Conservation (phyloP, 2,888 invertebrate species). For the Craniophora ligustri region DNA sequence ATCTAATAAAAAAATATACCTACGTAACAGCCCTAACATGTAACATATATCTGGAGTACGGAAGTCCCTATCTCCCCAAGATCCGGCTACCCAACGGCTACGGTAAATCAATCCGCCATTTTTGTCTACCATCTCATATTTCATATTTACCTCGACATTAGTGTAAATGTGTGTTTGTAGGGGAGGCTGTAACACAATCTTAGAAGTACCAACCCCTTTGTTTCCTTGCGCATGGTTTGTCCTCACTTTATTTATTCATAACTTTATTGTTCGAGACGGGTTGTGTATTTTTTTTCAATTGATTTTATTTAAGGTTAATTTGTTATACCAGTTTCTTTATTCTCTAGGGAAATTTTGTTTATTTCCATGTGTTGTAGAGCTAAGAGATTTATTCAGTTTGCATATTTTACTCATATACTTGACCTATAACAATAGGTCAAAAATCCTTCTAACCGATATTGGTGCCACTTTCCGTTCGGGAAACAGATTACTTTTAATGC, state of each 20-base stretch:
- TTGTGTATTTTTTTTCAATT: conserved; percentile 51
- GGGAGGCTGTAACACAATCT: conserved; percentile 63
- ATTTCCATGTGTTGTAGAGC: background rate
- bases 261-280: conserved; percentile 47
- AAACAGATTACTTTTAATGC: too few relatives aligned
- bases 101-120: conserved; percentile 76
- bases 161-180: conserved; percentile 67
- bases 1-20: conserved; percentile 1
- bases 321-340: conserved; percentile 7
- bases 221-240: conserved; percentile 51
- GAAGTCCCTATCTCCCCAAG: conserved; percentile 60
- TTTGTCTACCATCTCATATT: conserved; percentile 68
- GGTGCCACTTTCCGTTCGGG: too few relatives aligned
- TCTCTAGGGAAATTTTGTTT: background rate
- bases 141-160: conserved; percentile 75
- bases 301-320: conserved; percentile 45
- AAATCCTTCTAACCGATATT: too few relatives aligned
- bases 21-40: conserved; percentile 38
- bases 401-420: too few relatives aligned
- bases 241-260: conserved; percentile 57
- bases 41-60: conserved; percentile 48
- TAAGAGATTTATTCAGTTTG: too few relatives aligned
- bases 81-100: conserved; percentile 65
- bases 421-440: too few relatives aligned
- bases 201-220: conserved; percentile 53